Evolutionary conservation across 2,113 vertebrate genomes (phyloP), one percentile per base, ranked within the genome.

Genomic region (Colossoma macropomum): DNA sequence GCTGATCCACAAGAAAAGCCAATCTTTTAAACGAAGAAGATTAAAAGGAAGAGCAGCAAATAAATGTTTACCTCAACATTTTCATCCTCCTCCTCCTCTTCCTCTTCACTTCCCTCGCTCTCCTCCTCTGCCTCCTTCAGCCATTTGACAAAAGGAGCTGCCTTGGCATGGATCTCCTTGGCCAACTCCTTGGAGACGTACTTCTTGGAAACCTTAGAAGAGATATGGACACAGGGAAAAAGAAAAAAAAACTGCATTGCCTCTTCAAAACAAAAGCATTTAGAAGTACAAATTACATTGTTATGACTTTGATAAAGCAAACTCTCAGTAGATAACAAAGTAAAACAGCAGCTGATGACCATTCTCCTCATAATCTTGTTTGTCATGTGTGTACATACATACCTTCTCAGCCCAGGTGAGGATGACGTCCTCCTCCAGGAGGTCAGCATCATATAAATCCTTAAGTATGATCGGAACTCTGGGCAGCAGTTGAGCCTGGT

Each of bases 41-140:
- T 32, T 17, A 3, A 23, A 60, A 45, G 41, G 5, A 15, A 52
- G 2, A 52, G 17, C 17, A 52, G 15, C 17, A 17, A 16, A 52
- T 3, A 17, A 52, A 3, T 19, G 60, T 34, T 86, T 93, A 98
- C 98, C 95, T 99, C 97, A 16, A 99, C 95, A 73, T 97, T 98
- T 89, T 97, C 96, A 30, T 94, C 91, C 1, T 95, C 94, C 50
- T 85, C 92, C 13, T 92, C 91, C 86, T 95, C 96, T 0, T 97
- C 97, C 4, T 96, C 96, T 50, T 97, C 97, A 50, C 96, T 97
- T 86, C 96, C 97, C 81, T 96, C 98, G 73, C 97, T 97, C 92
- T 99, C 98, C 87, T 99, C 98, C 90, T 99, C 97, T 4, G 97
- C 97, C 93, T 99, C 97, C 89, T 99, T 98, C 81, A 99, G 94